phyloP scores from a whole-genome alignment of 2,888 invertebrate species.

The Agapostemon virescens region DNA sequence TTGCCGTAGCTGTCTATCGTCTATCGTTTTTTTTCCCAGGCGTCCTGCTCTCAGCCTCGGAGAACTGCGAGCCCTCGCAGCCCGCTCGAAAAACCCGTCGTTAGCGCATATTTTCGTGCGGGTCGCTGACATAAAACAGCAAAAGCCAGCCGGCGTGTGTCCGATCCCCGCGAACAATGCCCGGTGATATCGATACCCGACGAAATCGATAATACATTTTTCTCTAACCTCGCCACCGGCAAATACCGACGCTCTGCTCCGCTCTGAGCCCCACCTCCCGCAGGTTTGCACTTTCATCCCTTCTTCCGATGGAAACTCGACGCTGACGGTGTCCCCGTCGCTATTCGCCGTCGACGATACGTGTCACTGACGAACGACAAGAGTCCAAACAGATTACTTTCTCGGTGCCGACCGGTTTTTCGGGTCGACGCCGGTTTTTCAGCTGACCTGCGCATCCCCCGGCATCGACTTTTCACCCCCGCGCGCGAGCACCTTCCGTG shows the following conservation, averaged over 20 bases:
- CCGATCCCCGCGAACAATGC: slow-evolving; percentile 54
- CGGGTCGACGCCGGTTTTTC: slow-evolving; percentile 14
- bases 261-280: slow-evolving; percentile 10
- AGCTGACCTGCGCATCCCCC: not conserved
- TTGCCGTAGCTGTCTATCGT: slow-evolving; percentile 37
- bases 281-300: slow-evolving; percentile 35
- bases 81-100: slow-evolving; percentile 58
- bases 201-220: slow-evolving; percentile 66
- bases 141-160: slow-evolving; percentile 32
- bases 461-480: too few relatives aligned
- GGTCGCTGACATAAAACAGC: slow-evolving; percentile 51
- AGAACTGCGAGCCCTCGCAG: slow-evolving; percentile 2
- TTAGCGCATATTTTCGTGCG: slow-evolving; percentile 66
- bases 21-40: slow-evolving; percentile 34
- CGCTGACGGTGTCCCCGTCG: slow-evolving; percentile 17
- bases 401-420: slow-evolving; percentile 45
- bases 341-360: slow-evolving; percentile 36
- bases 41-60: slow-evolving; percentile 9
- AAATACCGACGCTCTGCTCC: not conserved
- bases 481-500: not conserved
- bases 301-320: slow-evolving; percentile 33
- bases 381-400: slow-evolving; percentile 64
- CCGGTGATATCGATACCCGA: slow-evolving; percentile 62
- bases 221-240: slow-evolving; percentile 38
- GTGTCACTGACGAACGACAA: slow-evolving; percentile 59